Evolutionary conservation across 2,888 invertebrate genomes (phyloP).

Genomic region (Hanleya hanleyi): DNA sequence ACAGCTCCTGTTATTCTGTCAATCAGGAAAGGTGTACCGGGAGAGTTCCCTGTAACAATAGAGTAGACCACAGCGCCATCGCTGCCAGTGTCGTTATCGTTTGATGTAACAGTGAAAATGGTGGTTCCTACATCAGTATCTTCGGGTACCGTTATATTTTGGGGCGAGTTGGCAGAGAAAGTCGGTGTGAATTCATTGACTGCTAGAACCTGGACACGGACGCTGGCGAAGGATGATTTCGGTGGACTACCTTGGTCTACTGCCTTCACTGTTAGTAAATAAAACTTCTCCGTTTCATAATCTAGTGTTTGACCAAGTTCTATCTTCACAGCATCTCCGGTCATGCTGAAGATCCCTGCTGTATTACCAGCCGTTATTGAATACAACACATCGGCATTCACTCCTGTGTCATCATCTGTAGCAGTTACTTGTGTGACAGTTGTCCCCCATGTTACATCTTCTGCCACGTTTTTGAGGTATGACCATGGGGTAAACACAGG

Average conservation of each 20-base stretch:
- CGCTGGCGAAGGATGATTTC: slow-evolving; percentile 50
- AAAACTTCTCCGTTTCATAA: slow-evolving; percentile 47
- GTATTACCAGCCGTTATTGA: slow-evolving; percentile 16
- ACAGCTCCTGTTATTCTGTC: slow-evolving; percentile 47
- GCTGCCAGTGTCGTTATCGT: slow-evolving; percentile 52
- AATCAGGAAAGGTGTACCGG: slow-evolving; percentile 47
- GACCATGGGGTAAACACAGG: slow-evolving; percentile 43
- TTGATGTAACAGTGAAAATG: slow-evolving; percentile 47
- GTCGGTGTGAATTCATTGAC: slow-evolving; percentile 61
- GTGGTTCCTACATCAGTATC: slow-evolving; percentile 44
- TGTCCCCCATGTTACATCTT: slow-evolving; percentile 45
- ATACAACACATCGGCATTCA: slow-evolving; percentile 38
- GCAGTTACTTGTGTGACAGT: slow-evolving; percentile 44
- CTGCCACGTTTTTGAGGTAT: slow-evolving; percentile 42
- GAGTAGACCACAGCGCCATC: slow-evolving; percentile 49
- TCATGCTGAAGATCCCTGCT: slow-evolving; percentile 13
- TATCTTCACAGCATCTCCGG: slow-evolving; percentile 44
- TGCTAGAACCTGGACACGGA: slow-evolving; percentile 52
- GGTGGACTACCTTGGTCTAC: slow-evolving; percentile 47
- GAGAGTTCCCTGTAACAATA: slow-evolving; percentile 53
- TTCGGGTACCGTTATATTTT: slow-evolving; percentile 47
- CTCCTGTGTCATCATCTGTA: slow-evolving; percentile 50
- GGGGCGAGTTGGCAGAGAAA: slow-evolving; percentile 45
- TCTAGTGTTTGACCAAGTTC: slow-evolving; percentile 45
- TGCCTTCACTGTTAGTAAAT: slow-evolving; percentile 48